Percentiles rank a stretch among this genome's conserved stretches.
phyloP scores from a whole-genome alignment of 2,888 invertebrate species.

The Folsomia candida region DNA sequence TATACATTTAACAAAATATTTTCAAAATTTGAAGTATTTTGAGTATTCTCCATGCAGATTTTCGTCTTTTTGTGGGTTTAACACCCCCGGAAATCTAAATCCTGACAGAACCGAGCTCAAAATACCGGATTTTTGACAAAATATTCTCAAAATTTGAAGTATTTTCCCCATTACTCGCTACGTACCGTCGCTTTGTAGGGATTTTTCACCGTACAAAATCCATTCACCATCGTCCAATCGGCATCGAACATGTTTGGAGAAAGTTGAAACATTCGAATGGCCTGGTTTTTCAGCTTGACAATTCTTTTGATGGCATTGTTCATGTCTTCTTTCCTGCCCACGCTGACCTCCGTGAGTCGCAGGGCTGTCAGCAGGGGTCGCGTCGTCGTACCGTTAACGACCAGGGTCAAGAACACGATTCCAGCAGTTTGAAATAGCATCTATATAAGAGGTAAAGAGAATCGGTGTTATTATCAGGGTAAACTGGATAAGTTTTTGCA shows the following conservation, averaged over 20 bases:
- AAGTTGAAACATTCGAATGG: constrained; percentile 62
- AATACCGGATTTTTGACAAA: too few relatives aligned
- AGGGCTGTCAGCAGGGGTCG: constrained; percentile 58
- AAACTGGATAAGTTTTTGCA: not conserved
- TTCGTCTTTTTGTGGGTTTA: too few relatives aligned
- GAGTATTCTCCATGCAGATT: too few relatives aligned
- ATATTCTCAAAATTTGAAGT: not conserved
- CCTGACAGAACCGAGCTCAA: too few relatives aligned
- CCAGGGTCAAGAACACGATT: constrained; percentile 60
- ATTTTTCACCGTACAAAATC: constrained; percentile 60
- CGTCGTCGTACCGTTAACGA: constrained; percentile 63
- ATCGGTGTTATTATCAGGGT: not conserved
- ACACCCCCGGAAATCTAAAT: too few relatives aligned
- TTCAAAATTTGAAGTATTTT: too few relatives aligned
- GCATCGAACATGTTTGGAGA: constrained; percentile 65
- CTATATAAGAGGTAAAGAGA: constrained; percentile 48
- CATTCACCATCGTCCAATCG: constrained; percentile 62
- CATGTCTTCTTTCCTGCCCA: constrained; percentile 61
- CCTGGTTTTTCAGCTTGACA: constrained; percentile 57
- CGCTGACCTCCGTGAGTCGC: constrained; percentile 59
- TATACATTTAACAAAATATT: too few relatives aligned
- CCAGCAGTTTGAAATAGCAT: constrained; percentile 62
- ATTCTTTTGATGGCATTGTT: constrained; percentile 60
- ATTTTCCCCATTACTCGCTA: not conserved
- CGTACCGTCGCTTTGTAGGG: constrained; percentile 57